A percentile compares a stretch with the other conserved stretches of the same genome.
Evolutionary conservation across 2,113 vertebrate genomes (phyloP).

Genomic region (Phasianus colchicus): DNA sequence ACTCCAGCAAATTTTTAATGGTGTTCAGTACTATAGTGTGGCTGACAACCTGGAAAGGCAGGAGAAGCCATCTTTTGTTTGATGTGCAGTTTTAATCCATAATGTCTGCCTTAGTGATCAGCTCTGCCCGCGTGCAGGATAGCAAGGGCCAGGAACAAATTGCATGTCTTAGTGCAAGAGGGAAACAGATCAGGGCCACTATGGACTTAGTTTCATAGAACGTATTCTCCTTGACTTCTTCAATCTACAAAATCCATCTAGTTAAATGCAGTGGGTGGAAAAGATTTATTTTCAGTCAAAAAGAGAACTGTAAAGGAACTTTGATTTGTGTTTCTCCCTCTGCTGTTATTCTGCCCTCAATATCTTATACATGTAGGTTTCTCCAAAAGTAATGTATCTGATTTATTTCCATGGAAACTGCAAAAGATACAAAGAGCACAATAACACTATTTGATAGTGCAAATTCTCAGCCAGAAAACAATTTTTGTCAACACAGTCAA

Average conservation of each 20-base stretch:
- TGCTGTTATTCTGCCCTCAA: background rate
- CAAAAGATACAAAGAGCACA: background rate
- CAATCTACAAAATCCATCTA: background rate
- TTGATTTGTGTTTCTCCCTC: background rate
- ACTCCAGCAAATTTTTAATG: background rate
- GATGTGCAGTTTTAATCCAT: rapidly evolving
- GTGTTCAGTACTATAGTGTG: background rate
- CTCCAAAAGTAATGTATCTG: background rate
- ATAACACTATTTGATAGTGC: background rate
- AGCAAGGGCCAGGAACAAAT: background rate
- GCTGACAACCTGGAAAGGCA: background rate
- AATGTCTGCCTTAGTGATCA: background rate
- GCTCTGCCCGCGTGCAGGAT: background rate
- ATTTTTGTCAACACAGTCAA: background rate
- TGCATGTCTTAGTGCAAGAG: background rate
- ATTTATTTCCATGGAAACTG: background rate
- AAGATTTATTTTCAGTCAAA: background rate
- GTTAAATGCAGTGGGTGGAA: background rate
- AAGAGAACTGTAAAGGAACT: background rate
- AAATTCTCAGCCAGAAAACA: background rate
- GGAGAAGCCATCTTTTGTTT: background rate
- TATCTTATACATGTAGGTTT: background rate
- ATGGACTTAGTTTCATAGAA: background rate
- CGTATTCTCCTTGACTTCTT: background rate
- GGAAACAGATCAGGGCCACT: background rate